phyloP scores from a whole-genome alignment of 2,113 vertebrate species.

The Manacus vitellinus region DNA sequence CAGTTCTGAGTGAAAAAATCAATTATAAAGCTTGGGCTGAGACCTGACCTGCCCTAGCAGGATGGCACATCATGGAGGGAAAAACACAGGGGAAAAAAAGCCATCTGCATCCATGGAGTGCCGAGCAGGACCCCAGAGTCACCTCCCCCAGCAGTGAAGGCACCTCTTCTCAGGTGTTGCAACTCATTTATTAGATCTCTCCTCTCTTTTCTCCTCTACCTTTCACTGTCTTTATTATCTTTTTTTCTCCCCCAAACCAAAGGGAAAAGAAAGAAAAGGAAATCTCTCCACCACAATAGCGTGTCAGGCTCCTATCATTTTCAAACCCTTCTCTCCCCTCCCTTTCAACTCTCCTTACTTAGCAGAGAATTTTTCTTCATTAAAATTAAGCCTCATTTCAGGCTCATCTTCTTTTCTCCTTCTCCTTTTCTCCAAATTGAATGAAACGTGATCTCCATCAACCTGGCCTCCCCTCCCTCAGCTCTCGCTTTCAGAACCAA shows the following conservation, averaged over 20 bases:
- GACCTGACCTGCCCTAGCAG: background rate
- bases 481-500: constrained; percentile 51
- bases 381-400: constrained; percentile 78
- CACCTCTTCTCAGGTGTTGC: background rate
- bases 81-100: background rate
- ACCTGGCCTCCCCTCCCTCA: constrained; percentile 47
- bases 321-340: constrained; percentile 52
- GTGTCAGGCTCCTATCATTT: constrained; percentile 50
- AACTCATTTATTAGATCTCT: constrained; percentile 22
- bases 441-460: constrained; percentile 57
- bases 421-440: constrained; percentile 68
- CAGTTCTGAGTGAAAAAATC: background rate
- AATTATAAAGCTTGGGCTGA: background rate
- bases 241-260: background rate
- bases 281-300: constrained; percentile 51
- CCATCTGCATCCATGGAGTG: background rate
- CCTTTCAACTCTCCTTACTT: constrained; percentile 69
- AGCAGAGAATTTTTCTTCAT: constrained; percentile 73
- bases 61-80: fast-evolving
- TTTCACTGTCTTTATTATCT: constrained; percentile 7
- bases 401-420: constrained; percentile 68
- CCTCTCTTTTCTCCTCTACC: background rate
- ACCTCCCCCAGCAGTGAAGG: background rate
- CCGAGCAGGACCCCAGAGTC: background rate
- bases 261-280: constrained; percentile 44